Evolutionary conservation across 2,888 invertebrate genomes (phyloP), one percentile per base, ranked within the genome.

Genomic region (Pyrgus malvae): DNA sequence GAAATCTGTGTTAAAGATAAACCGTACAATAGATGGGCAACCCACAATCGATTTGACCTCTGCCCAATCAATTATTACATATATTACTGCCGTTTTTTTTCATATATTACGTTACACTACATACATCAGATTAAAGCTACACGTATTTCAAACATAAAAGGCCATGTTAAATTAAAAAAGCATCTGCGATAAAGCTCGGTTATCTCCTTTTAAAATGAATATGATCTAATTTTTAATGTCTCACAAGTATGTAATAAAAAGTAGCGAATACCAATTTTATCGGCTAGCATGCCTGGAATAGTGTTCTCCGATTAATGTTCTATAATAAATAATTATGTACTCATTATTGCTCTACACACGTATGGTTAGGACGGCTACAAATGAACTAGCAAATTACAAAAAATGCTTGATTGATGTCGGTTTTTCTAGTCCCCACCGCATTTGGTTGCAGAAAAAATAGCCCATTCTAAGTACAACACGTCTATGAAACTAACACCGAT

Each of bases 31-130:
- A 51, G 42, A 51, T 56, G 63, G 69, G 72, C 76, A 71, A 69
- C 61, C 72, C 76, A 68, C 87, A 90, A 90, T 87, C 88, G 88
- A 89, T 90, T 89, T 87, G 90, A 89, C 89, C 89, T 89, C 86
- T 78, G 86, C 70, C 79, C 79, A 67, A 68, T 84, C 82, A 88
- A 89, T 89, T 89, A 89, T 86, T 84, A 86, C 78, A 82, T 77
- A n/a, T n/a, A n/a, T n/a, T n/a, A n/a, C n/a, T n/a, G 11, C 23
- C 25, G 14, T 25, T 14, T 41, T 49, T 31, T 46, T 23, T 35
- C 1, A 21, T 33, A 8, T 45, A 3, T 9, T 5, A 45, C 8
- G 16, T 8, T 44, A 35, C 7, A 29, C 0, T 16, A 42, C 0
- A 25, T 25, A 27, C n/a, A 6, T 14, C 1, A 27, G 1, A 42